Base-by-base conservation (phyloP, 2,113 vertebrate species). In the Cephalopterus ornatus region DNA sequence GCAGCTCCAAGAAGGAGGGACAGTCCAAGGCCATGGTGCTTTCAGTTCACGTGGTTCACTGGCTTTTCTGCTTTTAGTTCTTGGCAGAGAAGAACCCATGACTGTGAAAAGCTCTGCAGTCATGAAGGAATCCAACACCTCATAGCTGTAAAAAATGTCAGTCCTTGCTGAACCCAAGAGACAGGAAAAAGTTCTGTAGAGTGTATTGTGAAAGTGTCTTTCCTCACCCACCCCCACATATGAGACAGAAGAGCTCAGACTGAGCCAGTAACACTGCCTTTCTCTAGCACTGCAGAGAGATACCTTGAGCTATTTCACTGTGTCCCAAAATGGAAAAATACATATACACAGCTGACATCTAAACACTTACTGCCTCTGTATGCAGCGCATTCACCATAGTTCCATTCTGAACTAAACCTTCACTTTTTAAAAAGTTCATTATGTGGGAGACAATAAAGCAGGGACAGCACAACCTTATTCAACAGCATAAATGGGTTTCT, bases 401-500 rank as follows among this genome's bases (percentile, higher is more conserved):
- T 92, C 80, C 55, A 7, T 92, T 90, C 91, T 92, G 46, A 53
- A 89, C 66, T 37, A 82, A 97, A 75, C 39, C 78, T 94, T 93
- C 84, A 76, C 81, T 95, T 94, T 56, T 90, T 74, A 27, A 93
- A 95, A 95, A 92, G 92, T 94, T 96, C 92, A 94, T 95, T 97
- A 96, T 92, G 97, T 96, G 94, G 95, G 93, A 95, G 96, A 95
- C 32, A 44, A 96, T 92, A 93, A 96, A 90, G 92, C 93, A 93
- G 87, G 88, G 88, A 93, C 96, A 96, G 87, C 50, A 84, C 89
- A 97, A 89, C 91, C 95, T 93, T 94, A 76, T 90, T 97, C 93
- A 97, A 77, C 41, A 80, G 79, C 59, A 92, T 96, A 97, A 97
- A 93, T 87, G 76, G 83, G 96, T 97, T 97, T 97, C 97, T 97